Evolutionary conservation across 1,140 invertebrate genomes (phyloP).

Genomic region (Melitaea cinxia): DNA sequence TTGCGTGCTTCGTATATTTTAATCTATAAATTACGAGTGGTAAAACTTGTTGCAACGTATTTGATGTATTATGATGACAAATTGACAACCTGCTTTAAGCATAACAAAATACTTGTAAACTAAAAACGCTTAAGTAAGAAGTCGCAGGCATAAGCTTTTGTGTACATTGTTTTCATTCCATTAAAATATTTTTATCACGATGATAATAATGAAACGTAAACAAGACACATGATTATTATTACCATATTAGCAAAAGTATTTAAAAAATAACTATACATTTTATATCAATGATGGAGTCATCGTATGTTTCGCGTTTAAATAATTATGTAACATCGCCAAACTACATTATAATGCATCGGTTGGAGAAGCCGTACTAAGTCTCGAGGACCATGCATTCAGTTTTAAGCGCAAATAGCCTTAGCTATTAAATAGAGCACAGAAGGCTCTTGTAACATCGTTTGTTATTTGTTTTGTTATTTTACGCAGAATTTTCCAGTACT

Average conservation of each 20-base stretch:
- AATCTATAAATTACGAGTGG: too few species aligned
- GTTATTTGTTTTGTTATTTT: constrained; percentile 1
- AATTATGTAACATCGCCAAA: not conserved
- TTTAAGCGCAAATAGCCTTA: not conserved
- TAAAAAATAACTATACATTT: not conserved
- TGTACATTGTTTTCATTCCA: not conserved
- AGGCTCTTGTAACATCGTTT: not conserved
- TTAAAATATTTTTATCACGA: not conserved
- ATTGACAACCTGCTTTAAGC: too few species aligned
- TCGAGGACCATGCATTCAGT: not conserved
- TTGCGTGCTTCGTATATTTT: too few species aligned
- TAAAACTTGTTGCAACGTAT: too few species aligned
- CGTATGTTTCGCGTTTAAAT: not conserved
- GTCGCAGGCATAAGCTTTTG: not conserved
- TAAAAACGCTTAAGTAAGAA: not conserved
- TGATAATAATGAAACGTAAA: not conserved
- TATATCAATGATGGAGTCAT: not conserved
- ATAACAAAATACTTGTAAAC: too few species aligned
- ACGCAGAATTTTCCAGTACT: not conserved
- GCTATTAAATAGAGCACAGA: not conserved
- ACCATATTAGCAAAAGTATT: not conserved
- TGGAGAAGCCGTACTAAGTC: not conserved
- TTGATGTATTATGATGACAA: too few species aligned
- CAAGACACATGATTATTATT: not conserved
- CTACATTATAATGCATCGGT: constrained; percentile 1